A percentile compares a stretch with the other conserved stretches of the same genome.
Evolutionary conservation across 2,113 vertebrate genomes (phyloP).

Genomic region (Castor canadensis): DNA sequence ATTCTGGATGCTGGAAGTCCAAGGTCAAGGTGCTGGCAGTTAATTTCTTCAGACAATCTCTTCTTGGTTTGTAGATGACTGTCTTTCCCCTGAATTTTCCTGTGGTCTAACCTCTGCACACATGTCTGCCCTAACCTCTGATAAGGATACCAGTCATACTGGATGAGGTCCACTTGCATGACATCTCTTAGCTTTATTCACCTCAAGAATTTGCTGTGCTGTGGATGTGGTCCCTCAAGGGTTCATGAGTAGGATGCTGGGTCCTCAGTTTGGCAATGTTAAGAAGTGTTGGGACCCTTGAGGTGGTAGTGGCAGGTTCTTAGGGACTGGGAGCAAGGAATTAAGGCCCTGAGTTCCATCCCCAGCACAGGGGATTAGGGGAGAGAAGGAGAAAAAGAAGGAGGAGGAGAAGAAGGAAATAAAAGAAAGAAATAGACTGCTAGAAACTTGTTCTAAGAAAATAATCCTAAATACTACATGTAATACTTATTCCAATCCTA

Average conservation of each 20-base stretch:
- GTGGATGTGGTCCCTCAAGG: too few species aligned
- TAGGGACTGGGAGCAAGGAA: neutral
- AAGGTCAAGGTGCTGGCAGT: too few species aligned
- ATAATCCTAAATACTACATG: neutral
- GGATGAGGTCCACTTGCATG: neutral
- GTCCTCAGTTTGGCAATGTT: too few species aligned
- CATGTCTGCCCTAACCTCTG: too few species aligned
- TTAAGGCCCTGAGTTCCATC: too few species aligned
- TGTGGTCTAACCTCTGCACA: neutral
- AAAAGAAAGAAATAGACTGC: neutral
- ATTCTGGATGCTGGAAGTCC: neutral
- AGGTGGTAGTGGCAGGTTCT: neutral
- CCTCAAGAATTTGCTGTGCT: neutral
- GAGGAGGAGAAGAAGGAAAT: too few species aligned
- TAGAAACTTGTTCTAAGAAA: neutral
- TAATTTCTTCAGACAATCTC: too few species aligned
- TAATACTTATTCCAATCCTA: too few species aligned
- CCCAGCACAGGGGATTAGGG: too few species aligned
- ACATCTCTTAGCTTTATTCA: neutral
- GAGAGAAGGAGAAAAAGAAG: too few species aligned
- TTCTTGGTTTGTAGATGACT: too few species aligned
- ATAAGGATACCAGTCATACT: neutral
- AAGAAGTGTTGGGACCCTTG: neutral
- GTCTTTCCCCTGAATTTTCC: accelerated
- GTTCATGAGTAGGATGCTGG: too few species aligned